Base-by-base conservation (phyloP, 2,888 invertebrate species). In the Dynastes hyllus region DNA sequence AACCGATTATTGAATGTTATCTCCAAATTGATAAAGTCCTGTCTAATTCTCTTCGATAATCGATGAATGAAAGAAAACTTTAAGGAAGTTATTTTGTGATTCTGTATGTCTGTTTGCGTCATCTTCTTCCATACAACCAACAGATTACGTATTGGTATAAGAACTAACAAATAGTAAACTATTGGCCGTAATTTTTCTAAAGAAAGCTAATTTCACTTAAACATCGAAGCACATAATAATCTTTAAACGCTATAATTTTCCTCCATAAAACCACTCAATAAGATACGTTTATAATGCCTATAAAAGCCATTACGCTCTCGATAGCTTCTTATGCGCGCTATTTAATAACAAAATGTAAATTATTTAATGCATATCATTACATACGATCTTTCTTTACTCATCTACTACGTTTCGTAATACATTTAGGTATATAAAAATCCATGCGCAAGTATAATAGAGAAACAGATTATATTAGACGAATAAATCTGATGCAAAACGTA, bases 401-500 rank as follows among this genome's bases (percentile, higher is more conserved):
- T 63, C 13, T 63, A 5, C 32, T 5, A 37, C 32, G 32, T 37
- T 37, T 37, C 32, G 32, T 37, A 63, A 13, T 8, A 3, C 13
- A 29, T 11, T 29, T 11, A 63, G 1, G 9, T 45, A 45, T 45
- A 8, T 45, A 45, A 11, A 9, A 55, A 55, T 55, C 55, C 22
- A n/a, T n/a, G 16, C n/a, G 8, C 22, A 55, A 27, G 27, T 29
- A 27, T 69, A 69, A 50, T 69, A 50, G 16, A 50, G 11, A 13
- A 69, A 69, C 2, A 27, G 8, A 69, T 69, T 69, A 71, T 61
- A 78, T 61, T 58, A 50, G 45, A 58, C 22, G 66, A 78, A 75
- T 73, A 75, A 78, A 78, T 78, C 53, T 51, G 66, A 50, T 65
- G 37, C 55, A 63, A 29, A 66, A 66, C 45, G 58, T 65, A 78